Conservation (phyloP, 2,113 vertebrate genomes). For the Phocoena sinus region DNA sequence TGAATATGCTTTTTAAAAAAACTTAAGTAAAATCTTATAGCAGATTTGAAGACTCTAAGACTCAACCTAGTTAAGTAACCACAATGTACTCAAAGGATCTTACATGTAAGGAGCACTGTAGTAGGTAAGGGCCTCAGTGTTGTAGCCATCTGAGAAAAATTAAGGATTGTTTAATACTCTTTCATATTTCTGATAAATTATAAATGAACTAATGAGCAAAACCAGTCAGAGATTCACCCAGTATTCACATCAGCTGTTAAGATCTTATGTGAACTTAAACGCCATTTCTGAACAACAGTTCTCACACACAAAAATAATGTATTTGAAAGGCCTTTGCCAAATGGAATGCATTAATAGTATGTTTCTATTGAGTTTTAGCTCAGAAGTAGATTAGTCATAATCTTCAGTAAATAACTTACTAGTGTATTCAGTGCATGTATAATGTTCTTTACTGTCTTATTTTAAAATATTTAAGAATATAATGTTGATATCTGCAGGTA, state of each 20-base stretch:
- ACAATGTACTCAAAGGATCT: neutral
- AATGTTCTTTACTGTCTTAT: neutral
- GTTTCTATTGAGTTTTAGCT: neutral
- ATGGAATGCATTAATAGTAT: neutral
- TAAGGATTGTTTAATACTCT: neutral
- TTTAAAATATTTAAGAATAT: neutral
- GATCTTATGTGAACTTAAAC: neutral
- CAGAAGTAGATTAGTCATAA: neutral
- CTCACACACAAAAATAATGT: neutral
- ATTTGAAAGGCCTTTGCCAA: neutral
- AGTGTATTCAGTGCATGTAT: neutral
- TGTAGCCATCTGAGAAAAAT: neutral
- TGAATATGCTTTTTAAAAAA: neutral
- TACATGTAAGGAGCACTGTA: neutral
- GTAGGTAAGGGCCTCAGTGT: neutral
- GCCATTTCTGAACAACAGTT: neutral
- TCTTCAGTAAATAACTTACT: neutral
- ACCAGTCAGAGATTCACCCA: neutral
- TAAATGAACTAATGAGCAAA: neutral
- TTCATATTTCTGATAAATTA: neutral
- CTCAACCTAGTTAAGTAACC: neutral
- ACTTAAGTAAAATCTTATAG: neutral
- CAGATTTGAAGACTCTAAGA: neutral
- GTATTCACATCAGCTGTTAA: neutral
- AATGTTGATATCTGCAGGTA: too few relatives aligned